A percentile compares a stretch with the other conserved stretches of the same genome.
phyloP scores from a whole-genome alignment of 2,888 invertebrate species.

The Spilarctia lutea region DNA sequence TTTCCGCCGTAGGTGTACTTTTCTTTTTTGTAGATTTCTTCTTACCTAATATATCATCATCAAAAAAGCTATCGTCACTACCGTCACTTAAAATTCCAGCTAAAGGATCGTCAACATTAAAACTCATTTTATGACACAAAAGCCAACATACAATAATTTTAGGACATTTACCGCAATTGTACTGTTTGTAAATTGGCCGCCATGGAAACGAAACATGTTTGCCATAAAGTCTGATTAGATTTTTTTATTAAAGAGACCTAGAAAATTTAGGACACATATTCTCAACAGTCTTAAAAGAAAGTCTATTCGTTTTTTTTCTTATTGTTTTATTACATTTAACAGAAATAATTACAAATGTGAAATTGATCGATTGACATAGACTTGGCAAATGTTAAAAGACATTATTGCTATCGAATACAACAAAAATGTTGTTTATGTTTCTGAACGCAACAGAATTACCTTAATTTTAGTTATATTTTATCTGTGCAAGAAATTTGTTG shows the following conservation, averaged over 20 bases:
- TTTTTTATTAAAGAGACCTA: background rate
- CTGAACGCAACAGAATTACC: constrained; percentile 30
- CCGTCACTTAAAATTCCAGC: constrained; percentile 89
- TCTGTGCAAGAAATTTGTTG: constrained; percentile 76
- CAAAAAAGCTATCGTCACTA: constrained; percentile 91
- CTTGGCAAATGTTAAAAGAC: too few species aligned
- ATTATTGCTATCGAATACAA: too few species aligned
- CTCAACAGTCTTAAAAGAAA: background rate
- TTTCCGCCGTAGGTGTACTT: constrained; percentile 64
- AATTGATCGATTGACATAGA: too few species aligned
- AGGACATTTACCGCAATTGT: constrained; percentile 18
- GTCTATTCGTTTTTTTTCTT: too few species aligned
- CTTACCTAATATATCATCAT: constrained; percentile 85
- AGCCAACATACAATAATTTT: constrained; percentile 26
- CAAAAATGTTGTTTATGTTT: constrained; percentile 14
- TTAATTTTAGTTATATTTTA: too few species aligned
- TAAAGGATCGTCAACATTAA: constrained; percentile 88
- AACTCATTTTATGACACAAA: constrained; percentile 74
- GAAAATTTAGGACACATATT: background rate
- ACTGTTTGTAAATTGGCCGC: constrained; percentile 69
- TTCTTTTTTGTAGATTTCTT: constrained; percentile 74
- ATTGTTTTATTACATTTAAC: too few species aligned
- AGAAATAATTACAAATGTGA: too few species aligned
- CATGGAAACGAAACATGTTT: constrained; percentile 67
- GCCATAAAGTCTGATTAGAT: constrained; percentile 24